phyloP scores from a whole-genome alignment of 2,888 invertebrate genomes.

The Cataglyphis livida region DNA sequence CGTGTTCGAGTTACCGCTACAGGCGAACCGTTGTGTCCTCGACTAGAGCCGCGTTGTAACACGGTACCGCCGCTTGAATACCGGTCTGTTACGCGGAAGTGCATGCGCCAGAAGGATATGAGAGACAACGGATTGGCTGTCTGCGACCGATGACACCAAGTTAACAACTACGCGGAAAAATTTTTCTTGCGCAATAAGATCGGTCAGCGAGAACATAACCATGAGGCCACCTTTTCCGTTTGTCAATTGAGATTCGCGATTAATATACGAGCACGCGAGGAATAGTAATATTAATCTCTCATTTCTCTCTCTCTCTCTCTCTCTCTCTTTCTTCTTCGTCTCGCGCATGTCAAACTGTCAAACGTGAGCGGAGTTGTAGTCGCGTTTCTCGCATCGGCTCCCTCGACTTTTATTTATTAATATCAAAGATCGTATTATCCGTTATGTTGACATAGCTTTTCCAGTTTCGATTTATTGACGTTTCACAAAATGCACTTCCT shows the following conservation, averaged over 20 bases:
- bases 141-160: slow-evolving; percentile 75
- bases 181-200: slow-evolving; percentile 63
- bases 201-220: not conserved
- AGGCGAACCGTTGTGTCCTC: slow-evolving; percentile 74
- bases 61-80: slow-evolving; percentile 70
- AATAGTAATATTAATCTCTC: slow-evolving; percentile 14
- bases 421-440: not conserved
- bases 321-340: not conserved
- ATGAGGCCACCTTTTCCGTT: not conserved
- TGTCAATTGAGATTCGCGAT: not conserved
- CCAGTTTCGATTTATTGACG: not conserved
- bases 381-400: not conserved
- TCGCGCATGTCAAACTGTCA: not conserved
- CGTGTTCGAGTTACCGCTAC: slow-evolving; percentile 75
- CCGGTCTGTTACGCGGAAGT: slow-evolving; percentile 80
- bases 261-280: slow-evolving; percentile 11
- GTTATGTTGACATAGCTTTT: not conserved
- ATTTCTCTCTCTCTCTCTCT: too few relatives aligned
- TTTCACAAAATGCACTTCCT: slow-evolving; percentile 15
- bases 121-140: slow-evolving; percentile 78
- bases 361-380: not conserved
- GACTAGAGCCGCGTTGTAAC: slow-evolving; percentile 66
- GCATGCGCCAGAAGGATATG: slow-evolving; percentile 66
- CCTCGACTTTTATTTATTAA: not conserved
- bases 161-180: slow-evolving; percentile 74